Evolutionary conservation across 1,140 invertebrate species (phyloP), one percentile per base, ranked within the genome.

Genomic region (Drosophila rhopaloa): DNA sequence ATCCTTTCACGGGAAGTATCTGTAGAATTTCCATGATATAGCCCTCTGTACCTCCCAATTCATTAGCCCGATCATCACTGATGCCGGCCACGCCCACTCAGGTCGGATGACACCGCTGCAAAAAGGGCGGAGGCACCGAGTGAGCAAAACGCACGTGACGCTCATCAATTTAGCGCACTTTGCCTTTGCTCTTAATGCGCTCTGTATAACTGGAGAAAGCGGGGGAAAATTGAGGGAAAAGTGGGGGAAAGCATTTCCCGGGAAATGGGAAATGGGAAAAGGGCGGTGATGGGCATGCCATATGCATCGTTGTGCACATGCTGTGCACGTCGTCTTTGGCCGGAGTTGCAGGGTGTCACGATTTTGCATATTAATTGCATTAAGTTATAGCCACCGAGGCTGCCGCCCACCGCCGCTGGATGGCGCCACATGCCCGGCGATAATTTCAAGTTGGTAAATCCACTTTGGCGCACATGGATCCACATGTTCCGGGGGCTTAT

Each of bases 291-390:
- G 38, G 16, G 63, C 35, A 59, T 16, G 41, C 58, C 50, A 71
- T 56, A 56, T 37, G 51, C 48, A 68, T 44, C 58, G 80, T 84
- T 88, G 72, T 41, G 76, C 74, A 78, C 76, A 78, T 78, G 76
- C 76, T 79, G 77, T 48, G 77, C 77, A 79, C 77, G 77, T 79
- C 61, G 41, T 70, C 76, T 48, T 66, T 57, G n/a, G n/a, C 46
- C 13, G 50, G 38, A 48, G 50, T 46, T 61, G 16, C 19, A 38
- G 16, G 72, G 66, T 91, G 88, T 91, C 88, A 91, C 88, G 83
- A 91, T 90, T 91, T 91, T 91, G 88, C 88, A 91, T 91, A 91
- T 91, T 91, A 91, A 91, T 91, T 91, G 83, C 88, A 91, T 91
- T 91, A 91, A 89, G 85, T 89, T 88, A 88, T 88, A 89, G 85